phyloP scores from a whole-genome alignment of 2,888 invertebrate genomes.

The Drosophila mayaguana region DNA sequence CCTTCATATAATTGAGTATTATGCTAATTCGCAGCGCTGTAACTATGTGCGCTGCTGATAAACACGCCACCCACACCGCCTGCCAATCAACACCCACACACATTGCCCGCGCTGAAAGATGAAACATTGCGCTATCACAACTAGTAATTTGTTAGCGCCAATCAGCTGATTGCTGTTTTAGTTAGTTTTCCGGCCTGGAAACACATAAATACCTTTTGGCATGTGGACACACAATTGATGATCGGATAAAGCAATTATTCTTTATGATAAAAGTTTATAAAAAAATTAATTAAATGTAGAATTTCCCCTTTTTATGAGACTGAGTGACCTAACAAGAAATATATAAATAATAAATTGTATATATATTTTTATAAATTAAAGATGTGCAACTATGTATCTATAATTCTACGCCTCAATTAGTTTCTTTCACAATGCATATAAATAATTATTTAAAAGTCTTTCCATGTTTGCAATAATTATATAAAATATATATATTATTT shows the following conservation, averaged over 20 bases:
- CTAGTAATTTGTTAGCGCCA: slow-evolving; percentile 32
- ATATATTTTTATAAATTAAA: background rate
- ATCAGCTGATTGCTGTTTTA: slow-evolving; percentile 38
- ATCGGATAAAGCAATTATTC: slow-evolving; percentile 7
- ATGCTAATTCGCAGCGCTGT: slow-evolving; percentile 11
- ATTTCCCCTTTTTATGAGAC: no score
- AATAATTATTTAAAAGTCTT: background rate
- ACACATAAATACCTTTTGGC: slow-evolving; percentile 6
- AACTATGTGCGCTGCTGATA: slow-evolving; percentile 18
- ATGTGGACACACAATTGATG: background rate
- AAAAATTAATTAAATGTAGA: no score
- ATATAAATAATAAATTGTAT: background rate
- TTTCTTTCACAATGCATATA: background rate
- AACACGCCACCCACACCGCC: slow-evolving; percentile 47
- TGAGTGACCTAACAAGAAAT: no score
- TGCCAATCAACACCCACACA: slow-evolving; percentile 29
- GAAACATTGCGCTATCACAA: slow-evolving; percentile 37
- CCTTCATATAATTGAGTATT: slow-evolving; percentile 4
- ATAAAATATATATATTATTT: background rate
- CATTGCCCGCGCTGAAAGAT: slow-evolving; percentile 17
- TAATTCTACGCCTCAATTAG: no score
- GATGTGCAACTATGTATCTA: background rate
- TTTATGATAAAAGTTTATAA: background rate
- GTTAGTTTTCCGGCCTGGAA: slow-evolving; percentile 18
- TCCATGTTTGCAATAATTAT: background rate